Evolutionary conservation across 2,888 invertebrate species (phyloP).

Genomic region (Tethea ocularis): DNA sequence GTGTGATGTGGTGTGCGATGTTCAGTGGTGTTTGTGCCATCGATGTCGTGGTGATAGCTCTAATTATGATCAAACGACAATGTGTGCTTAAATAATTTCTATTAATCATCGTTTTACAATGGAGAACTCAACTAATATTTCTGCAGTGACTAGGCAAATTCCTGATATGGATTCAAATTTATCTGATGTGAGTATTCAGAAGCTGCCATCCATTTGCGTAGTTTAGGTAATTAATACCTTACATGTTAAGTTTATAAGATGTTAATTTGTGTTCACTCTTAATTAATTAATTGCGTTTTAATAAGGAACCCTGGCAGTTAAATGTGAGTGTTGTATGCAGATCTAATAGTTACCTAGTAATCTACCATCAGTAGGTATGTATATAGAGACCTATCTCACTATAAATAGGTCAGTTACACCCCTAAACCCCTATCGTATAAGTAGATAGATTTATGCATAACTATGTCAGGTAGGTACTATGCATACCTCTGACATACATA

Average conservation of each 20-base stretch:
- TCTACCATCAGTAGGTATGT: no score
- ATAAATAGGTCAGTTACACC: no score
- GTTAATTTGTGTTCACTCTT: no score
- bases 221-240: no score
- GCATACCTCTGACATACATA: neutral
- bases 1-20: slow-evolving; percentile 62
- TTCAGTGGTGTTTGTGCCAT: slow-evolving; percentile 43
- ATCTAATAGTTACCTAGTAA: no score
- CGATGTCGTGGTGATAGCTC: slow-evolving; percentile 45
- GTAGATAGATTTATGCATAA: no score
- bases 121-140: slow-evolving; percentile 54
- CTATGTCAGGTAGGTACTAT: no score
- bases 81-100: slow-evolving; percentile 49
- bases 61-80: slow-evolving; percentile 47
- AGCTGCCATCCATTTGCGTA: neutral
- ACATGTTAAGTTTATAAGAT: neutral
- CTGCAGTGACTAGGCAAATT: slow-evolving; percentile 58
- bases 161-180: slow-evolving; percentile 64
- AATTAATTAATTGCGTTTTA: no score
- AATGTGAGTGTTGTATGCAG: no score
- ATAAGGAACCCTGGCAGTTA: no score
- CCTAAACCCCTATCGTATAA: no score
- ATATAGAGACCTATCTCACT: no score
- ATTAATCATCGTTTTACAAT: slow-evolving; percentile 40
- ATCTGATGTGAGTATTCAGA: slow-evolving; percentile 65